A percentile compares a stretch with the other conserved stretches of the same genome.
phyloP scores from a whole-genome alignment of 2,888 invertebrate genomes.

The Acleris cristana region DNA sequence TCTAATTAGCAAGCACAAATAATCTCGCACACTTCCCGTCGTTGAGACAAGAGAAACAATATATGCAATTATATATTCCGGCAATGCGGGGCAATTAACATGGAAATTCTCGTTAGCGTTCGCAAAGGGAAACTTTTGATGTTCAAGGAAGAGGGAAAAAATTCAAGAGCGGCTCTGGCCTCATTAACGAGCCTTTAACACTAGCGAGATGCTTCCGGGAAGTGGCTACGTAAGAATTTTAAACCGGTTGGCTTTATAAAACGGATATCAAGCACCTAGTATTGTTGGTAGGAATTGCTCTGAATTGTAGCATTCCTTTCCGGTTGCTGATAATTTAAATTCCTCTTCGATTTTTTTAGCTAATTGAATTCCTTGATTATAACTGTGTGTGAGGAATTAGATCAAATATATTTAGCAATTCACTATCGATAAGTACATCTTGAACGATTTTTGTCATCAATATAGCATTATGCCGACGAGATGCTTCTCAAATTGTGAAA shows the following conservation, averaged over 20 bases:
- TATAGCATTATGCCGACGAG: too few species aligned
- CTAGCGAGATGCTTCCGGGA: slow-evolving; percentile 63
- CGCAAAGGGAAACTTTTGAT: slow-evolving; percentile 79
- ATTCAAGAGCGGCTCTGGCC: slow-evolving; percentile 68
- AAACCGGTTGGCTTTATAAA: slow-evolving; percentile 50
- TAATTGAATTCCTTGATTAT: too few species aligned
- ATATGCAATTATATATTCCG: slow-evolving; percentile 79
- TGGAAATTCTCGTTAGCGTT: slow-evolving; percentile 78
- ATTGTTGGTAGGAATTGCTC: slow-evolving; percentile 14
- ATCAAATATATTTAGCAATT: too few species aligned
- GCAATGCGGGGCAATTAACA: slow-evolving; percentile 75
- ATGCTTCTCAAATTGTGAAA: too few species aligned
- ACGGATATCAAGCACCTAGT: slow-evolving; percentile 32
- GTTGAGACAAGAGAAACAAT: slow-evolving; percentile 70
- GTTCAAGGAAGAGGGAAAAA: slow-evolving; percentile 74
- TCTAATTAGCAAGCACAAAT: slow-evolving; percentile 65
- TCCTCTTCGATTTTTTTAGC: neutral
- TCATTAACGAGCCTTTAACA: slow-evolving; percentile 77
- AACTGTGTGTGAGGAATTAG: too few species aligned
- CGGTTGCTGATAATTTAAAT: neutral
- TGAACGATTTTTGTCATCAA: too few species aligned
- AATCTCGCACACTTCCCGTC: slow-evolving; percentile 60
- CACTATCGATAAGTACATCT: too few species aligned
- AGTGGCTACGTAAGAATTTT: slow-evolving; percentile 55
- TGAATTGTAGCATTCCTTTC: neutral